Conservation (phyloP, 37 sponge, comb jelly and placozoan genomes). For the Beroe forskalii region DNA sequence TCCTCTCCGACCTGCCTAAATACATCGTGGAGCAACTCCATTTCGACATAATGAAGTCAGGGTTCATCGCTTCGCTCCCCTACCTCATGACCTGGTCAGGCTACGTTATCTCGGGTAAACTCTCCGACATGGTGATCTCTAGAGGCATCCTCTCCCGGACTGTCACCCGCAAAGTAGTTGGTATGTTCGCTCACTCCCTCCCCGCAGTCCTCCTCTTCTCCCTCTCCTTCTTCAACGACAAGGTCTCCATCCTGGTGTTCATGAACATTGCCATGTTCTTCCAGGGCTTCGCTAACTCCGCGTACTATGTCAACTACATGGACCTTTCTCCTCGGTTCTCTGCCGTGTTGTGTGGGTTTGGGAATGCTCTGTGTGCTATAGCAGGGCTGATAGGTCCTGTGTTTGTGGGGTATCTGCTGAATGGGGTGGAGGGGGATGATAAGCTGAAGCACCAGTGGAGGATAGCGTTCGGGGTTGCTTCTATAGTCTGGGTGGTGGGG, state of each 20-base stretch:
- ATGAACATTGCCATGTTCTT: slow-evolving; percentile 62
- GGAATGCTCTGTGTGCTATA: neutral
- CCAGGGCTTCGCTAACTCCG: slow-evolving; percentile 33
- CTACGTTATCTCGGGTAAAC: neutral
- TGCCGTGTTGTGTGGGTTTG: slow-evolving; percentile 25
- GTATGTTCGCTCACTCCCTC: neutral
- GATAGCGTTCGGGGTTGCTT: slow-evolving; percentile 1
- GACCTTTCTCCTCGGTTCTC: slow-evolving; percentile 61
- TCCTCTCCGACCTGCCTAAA: slow-evolving; percentile 38
- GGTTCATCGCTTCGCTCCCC: slow-evolving; percentile 5
- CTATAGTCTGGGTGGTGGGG: slow-evolving; percentile 30
- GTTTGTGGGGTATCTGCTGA: neutral
- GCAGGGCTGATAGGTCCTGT: slow-evolving; percentile 44
- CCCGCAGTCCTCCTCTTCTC: slow-evolving; percentile 2
- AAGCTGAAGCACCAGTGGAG: slow-evolving; percentile 1
- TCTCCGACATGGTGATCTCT: neutral
- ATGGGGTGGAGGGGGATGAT: slow-evolving; percentile 7
- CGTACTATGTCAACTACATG: slow-evolving; percentile 43
- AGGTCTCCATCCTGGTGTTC: neutral
- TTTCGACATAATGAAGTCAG: neutral
- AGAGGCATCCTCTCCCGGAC: neutral
- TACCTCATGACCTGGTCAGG: slow-evolving; percentile 23
- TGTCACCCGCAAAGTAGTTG: neutral
- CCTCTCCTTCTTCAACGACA: neutral
- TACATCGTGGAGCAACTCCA: neutral